phyloP scores from a whole-genome alignment of 2,888 invertebrate species.

The Orthonevra nobilis region DNA sequence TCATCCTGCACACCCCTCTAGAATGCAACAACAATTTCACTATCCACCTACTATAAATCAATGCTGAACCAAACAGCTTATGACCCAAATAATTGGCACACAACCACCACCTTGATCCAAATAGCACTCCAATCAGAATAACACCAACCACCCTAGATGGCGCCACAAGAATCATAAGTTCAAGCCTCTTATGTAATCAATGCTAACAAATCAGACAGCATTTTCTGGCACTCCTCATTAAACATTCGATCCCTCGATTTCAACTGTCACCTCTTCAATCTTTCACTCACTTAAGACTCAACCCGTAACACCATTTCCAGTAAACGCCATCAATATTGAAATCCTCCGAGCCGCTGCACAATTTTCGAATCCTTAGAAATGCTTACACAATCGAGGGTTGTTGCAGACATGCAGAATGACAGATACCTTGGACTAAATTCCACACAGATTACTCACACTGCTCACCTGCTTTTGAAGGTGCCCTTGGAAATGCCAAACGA shows the following conservation, averaged over 20 bases:
- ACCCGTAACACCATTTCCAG: constrained; percentile 50
- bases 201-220: too few species aligned
- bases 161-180: constrained; percentile 32
- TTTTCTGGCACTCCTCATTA: too few species aligned
- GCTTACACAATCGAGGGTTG: constrained; percentile 17
- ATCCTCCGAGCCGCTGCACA: constrained; percentile 16
- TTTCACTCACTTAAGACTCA: constrained; percentile 52
- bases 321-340: constrained; percentile 35
- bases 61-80: constrained; percentile 13
- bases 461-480: constrained; percentile 51
- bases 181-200: constrained; percentile 39
- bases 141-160: neutral
- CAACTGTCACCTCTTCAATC: constrained; percentile 32
- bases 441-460: constrained; percentile 48
- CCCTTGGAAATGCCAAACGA: constrained; percentile 30
- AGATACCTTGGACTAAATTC: constrained; percentile 51
- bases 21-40: too few species aligned
- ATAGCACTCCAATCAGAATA: constrained; percentile 2
- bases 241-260: too few species aligned
- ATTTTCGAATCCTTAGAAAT: constrained; percentile 59
- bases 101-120: constrained; percentile 29
- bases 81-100: constrained; percentile 13
- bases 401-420: constrained; percentile 28
- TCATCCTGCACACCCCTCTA: too few species aligned
- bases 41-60: too few species aligned